Evolutionary conservation across 2,888 invertebrate species (phyloP), one percentile per base, ranked within the genome.

Genomic region (Phania funesta): DNA sequence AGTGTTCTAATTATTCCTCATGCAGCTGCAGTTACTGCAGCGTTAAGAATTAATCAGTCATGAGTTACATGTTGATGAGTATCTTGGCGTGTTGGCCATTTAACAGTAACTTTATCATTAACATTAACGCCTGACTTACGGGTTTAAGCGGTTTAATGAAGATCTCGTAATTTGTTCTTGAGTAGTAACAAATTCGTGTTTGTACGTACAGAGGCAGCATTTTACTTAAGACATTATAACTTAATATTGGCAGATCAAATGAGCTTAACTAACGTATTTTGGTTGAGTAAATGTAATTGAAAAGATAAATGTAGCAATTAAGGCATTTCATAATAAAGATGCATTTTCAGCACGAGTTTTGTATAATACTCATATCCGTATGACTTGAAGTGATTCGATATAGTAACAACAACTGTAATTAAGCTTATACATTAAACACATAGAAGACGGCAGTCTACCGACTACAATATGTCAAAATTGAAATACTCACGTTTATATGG

Each of bases 61-160:
- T 76, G 71, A 65, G 70, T 73, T 71, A 62, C 80, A 76, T 76
- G 71, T 22, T 71, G 76, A 65, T 76, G 67, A 71, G 22, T 67
- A 81, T 71, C 76, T 71, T 73, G 52, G 71, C 76, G 80, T 76
- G 80, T 67, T 76, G 46, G 52, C 80, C 16, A 67, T 70, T 80
- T 76, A 71, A 80, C 80, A 76, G 80, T 80, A 71, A 71, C 71
- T 71, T 80, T 64, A 48, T 38, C 48, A 80, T 76, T 80, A 48
- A 46, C 48, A 80, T 76, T 80, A 70, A 80, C 80, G 75, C 71
- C 80, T 71, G 54, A 62, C 77, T 68, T 62, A 54, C 70, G 44
- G 24, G 35, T 75, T 54, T 68, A 68, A 68, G 44, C 20, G 56
- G n/a, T 60, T 54, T 56, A 41, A 71, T 79, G 32, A 79, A 79